Evolutionary conservation across 2,888 invertebrate species (phyloP).

Genomic region (Drosophila putrida): DNA sequence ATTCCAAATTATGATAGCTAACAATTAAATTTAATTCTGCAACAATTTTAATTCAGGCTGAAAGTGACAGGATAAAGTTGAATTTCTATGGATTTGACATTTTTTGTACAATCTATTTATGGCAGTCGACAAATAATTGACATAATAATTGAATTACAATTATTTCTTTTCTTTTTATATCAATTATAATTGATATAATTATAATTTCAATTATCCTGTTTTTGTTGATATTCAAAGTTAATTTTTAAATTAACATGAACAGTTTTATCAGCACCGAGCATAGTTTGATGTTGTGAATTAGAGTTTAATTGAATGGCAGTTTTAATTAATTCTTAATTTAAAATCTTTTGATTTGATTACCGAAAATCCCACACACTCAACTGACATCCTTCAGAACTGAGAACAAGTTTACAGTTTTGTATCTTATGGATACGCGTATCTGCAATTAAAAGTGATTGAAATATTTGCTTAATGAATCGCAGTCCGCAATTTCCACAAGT

Average conservation of each 20-base stretch:
- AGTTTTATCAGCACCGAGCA: too few species aligned
- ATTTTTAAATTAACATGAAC: neutral
- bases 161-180: neutral
- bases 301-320: too few species aligned
- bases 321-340: too few species aligned
- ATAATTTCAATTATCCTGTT: neutral
- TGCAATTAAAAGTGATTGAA: slow-evolving; percentile 15
- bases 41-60: neutral
- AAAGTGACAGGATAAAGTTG: neutral
- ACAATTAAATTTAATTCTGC: neutral
- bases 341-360: too few species aligned
- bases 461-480: slow-evolving; percentile 33
- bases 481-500: slow-evolving; percentile 22
- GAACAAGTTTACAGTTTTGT: slow-evolving; percentile 38
- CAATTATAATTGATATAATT: too few species aligned
- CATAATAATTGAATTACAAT: neutral
- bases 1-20: neutral
- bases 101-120: too few species aligned
- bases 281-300: too few species aligned
- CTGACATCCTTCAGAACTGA: slow-evolving; percentile 38
- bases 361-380: neutral
- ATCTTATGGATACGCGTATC: slow-evolving; percentile 4
- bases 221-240: neutral
- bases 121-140: neutral
- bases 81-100: too few species aligned